Base-by-base conservation (phyloP, 2,797 vertebrate genomes). In the Steatocranus sp. region DNA sequence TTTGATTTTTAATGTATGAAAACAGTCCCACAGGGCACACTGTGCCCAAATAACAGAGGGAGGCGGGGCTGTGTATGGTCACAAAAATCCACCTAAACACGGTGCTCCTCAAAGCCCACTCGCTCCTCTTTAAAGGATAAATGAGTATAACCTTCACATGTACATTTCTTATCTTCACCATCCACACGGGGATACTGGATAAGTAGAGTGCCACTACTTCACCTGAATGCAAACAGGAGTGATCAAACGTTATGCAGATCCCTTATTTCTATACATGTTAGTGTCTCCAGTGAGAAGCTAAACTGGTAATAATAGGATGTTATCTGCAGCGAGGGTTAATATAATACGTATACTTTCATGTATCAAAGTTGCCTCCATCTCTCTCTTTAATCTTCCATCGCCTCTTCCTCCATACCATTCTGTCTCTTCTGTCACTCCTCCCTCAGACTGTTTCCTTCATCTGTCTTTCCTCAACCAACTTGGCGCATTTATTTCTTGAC, bases 391-490 rank as follows among this genome's bases (percentile, higher is more conserved):
- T 70, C 34, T 50, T 70, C 49, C 23, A 12, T 25, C 5, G 2
- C 6, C 17, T 17, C 36, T 56, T 73, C 36, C 36, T 73, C 49
- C 20, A 9, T 11, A 63, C 27, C 49, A 18, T 32, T 83, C 73
- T 36, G 27, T 66, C 78, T 91, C 83, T 61, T 85, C 78, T 63
- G 32, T 38, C 34, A 15, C 63, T 78, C 76, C 70, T 85, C 85
- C 88, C 78, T 78, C 46, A 75, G 76, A 83, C 82, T 48, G 50
- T 76, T 36, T 25, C 70, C 87, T 90, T 90, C 85, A 80, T 89
- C 83, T 46, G 49, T 68, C 85, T 79, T 53, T 86, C 87, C 84
- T 82, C 58, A 46, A n/a, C 83, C 83, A 83, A 81, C 86, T 88
- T 80, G 1, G 30, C 1, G n/a, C 63, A 77, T 76, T 48, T 25